Base-by-base conservation (phyloP, 2,113 vertebrate species). In the Malaclemys terrapin region DNA sequence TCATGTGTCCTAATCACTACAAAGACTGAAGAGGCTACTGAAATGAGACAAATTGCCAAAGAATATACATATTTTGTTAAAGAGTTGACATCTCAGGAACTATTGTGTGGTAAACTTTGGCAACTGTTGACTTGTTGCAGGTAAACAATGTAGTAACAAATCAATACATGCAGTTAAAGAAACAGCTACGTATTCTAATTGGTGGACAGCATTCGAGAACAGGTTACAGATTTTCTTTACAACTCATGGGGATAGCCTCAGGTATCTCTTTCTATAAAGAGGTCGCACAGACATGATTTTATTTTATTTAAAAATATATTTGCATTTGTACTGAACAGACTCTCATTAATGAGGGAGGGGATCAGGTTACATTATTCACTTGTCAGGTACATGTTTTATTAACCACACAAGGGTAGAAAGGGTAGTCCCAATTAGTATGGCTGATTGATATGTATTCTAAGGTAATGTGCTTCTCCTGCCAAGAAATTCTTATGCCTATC, bases 51-150 rank as follows among this genome's bases (percentile, higher is more conserved):
- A 62, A 8, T 78, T 89, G 52, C 56, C 31, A 62, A 89, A 86
- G 49, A 78, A 95, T 38, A 78, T 86, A 96, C 85, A 88, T 86
- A 88, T 91, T 75, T 93, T 62, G 95, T 94, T 79, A 93, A 84
- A 86, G 95, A 91, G 38, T 22, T 57, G 93, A 82, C 29, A 81
- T 87, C 85, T 95, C 91, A 91, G 38, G 89, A 94, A 94, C 83
- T 54, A 65, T 47, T 97, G 57, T 91, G 85, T 81, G 65, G 13
- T 94, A 96, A 97, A 88, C 92, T 57, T 89, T 95, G 82, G 65
- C 79, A 96, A 97, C 92, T 91, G 81, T 96, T 89, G 96, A 82
- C 79, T 42, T 96, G 81, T 57, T 83, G 86, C n/a, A 90, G 83
- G 82, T 95, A 90, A 94, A 93, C 79, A 65, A 53, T 35, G 27